These are phyloP conservation scores for Balearica regulorum DNA, from an alignment of 2,797 vertebrate species.

Conservation along the genomic window DNA sequence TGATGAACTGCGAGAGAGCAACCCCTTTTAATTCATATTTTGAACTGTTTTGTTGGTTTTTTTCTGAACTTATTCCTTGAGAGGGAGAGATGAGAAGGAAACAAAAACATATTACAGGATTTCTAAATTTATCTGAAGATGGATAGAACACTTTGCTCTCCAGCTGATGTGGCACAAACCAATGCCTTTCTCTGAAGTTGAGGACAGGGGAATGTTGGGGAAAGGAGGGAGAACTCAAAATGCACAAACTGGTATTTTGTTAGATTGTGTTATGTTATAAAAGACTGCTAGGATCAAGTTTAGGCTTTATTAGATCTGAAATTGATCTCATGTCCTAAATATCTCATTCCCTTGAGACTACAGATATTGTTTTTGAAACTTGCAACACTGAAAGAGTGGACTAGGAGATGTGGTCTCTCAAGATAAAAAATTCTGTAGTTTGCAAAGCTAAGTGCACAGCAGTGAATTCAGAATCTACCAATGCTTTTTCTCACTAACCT, in stretches of 20 bases:
- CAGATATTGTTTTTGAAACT: neutral
- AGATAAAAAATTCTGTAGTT: neutral
- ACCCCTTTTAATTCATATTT: neutral
- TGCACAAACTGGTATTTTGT: fast-evolving
- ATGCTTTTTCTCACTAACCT: neutral
- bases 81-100: neutral
- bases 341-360: neutral
- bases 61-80: neutral
- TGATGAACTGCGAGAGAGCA: neutral
- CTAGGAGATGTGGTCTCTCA: neutral
- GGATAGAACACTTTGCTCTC: neutral
- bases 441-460: neutral
- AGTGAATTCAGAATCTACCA: neutral
- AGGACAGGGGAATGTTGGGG: fast-evolving
- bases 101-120: neutral
- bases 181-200: neutral
- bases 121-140: neutral
- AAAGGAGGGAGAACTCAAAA: neutral
- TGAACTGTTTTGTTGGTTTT: neutral
- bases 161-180: neutral
- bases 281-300: neutral
- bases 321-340: neutral
- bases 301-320: neutral
- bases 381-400: neutral
- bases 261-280: neutral